These are phyloP conservation scores for Pristiophorus japonicus DNA, from an alignment of 2,113 vertebrate species.

Conservation along the genomic window DNA sequence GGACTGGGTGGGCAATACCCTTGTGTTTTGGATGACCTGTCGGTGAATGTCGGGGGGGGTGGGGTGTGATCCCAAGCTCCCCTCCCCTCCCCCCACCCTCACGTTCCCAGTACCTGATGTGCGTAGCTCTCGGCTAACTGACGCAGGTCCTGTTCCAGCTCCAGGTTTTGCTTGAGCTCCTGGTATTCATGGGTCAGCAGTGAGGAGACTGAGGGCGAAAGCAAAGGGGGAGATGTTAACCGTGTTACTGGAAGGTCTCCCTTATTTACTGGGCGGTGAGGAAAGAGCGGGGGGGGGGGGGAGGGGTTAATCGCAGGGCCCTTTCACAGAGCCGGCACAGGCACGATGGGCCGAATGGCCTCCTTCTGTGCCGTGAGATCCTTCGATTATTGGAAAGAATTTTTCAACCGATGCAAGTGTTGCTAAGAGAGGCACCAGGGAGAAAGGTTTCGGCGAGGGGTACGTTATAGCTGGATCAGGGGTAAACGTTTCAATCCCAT, in stretches of 20 bases:
- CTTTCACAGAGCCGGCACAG: not conserved
- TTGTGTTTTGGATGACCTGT: too few relatives aligned
- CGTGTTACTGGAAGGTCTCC: not conserved
- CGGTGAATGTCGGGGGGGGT: too few relatives aligned
- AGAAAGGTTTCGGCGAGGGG: too few relatives aligned
- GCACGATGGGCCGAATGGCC: not conserved
- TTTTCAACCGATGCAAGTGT: too few relatives aligned
- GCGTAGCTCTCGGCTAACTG: slow-evolving; percentile 63
- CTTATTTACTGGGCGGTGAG: too few relatives aligned
- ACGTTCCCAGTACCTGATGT: slow-evolving; percentile 53
- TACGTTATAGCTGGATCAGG: too few relatives aligned
- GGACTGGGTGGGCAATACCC: too few relatives aligned
- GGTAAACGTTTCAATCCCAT: too few relatives aligned
- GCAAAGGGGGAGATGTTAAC: not conserved
- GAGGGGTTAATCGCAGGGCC: not conserved
- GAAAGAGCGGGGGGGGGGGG: not conserved
- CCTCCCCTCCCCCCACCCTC: rapidly evolving
- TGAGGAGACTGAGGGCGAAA: slow-evolving; percentile 55
- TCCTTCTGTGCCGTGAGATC: not conserved
- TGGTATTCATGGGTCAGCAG: slow-evolving; percentile 62
- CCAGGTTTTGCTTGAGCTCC: slow-evolving; percentile 60
- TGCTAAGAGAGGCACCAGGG: too few relatives aligned
- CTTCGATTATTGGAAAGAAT: not conserved
- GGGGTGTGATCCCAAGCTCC: too few relatives aligned
- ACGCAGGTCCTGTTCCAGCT: slow-evolving; percentile 64